Percentiles rank a stretch among this genome's conserved stretches.
These are phyloP conservation scores for Sebastes iracundus DNA, from an alignment of 2,797 vertebrate species.

Conservation along the genomic window DNA sequence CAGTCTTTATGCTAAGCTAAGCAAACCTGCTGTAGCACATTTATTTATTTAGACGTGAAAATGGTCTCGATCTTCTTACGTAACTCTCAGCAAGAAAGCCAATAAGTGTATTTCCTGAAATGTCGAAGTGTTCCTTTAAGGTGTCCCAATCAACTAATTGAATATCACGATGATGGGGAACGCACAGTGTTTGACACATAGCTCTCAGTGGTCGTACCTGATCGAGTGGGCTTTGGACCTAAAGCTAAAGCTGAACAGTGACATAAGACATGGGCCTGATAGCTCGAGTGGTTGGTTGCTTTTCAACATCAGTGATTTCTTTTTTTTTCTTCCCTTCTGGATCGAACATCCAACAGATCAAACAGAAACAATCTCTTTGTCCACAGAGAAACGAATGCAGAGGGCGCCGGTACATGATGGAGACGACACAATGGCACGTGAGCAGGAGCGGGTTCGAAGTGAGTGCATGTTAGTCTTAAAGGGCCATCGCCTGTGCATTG, in stretches of 20 bases:
- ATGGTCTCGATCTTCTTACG: not conserved
- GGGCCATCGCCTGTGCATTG: constrained; percentile 77
- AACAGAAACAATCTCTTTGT: constrained; percentile 37
- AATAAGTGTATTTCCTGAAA: not conserved
- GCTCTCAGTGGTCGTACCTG: constrained; percentile 44
- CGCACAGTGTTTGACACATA: constrained; percentile 8
- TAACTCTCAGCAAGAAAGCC: not conserved
- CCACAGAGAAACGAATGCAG: not conserved
- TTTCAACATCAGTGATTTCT: not conserved
- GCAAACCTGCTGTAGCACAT: not conserved
- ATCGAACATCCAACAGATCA: not conserved
- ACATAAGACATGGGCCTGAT: constrained; percentile 8
- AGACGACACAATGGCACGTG: constrained; percentile 32
- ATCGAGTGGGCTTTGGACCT: constrained; percentile 24
- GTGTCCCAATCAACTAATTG: not conserved
- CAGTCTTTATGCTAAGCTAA: not conserved
- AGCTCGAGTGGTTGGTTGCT: not conserved
- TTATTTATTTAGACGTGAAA: not conserved
- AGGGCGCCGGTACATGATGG: constrained; percentile 3
- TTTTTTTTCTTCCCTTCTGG: not conserved
- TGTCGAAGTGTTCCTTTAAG: not conserved
- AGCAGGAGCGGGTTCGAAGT: constrained; percentile 38
- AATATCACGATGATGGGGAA: constrained; percentile 21
- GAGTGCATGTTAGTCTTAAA: constrained; percentile 71
- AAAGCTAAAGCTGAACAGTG: constrained; percentile 29